These are phyloP conservation scores for Nilaparvata lugens DNA, from an alignment of 1,140 invertebrate species.

Conservation along the genomic window DNA sequence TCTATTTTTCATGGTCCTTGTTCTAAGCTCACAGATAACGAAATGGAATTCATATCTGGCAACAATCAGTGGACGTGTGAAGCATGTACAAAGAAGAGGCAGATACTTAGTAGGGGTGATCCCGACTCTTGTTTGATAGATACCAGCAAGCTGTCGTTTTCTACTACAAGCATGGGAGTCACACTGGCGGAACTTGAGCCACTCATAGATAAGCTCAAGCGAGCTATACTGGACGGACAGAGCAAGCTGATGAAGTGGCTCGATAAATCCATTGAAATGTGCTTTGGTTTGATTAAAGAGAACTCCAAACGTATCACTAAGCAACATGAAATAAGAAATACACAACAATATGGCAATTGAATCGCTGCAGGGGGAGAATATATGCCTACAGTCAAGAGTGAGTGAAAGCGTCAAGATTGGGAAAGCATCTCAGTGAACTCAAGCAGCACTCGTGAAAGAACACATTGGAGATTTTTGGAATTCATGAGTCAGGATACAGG, in stretches of 20 bases:
- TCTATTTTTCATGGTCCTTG: too few relatives aligned
- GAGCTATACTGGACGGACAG: not conserved
- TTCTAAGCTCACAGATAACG: too few relatives aligned
- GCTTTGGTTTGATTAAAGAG: not conserved
- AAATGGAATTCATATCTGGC: too few relatives aligned
- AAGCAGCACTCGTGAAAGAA: not conserved
- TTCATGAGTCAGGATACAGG: not conserved
- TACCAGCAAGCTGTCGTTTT: not conserved
- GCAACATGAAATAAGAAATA: not conserved
- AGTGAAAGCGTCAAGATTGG: too few relatives aligned
- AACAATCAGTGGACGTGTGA: too few relatives aligned
- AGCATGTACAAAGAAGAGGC: too few relatives aligned
- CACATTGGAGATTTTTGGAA: constrained; percentile 1
- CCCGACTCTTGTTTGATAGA: not conserved
- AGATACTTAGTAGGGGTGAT: not conserved
- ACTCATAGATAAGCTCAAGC: not conserved
- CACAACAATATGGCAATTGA: not conserved
- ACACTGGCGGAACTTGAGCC: not conserved
- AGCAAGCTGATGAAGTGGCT: not conserved
- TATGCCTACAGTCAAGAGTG: not conserved
- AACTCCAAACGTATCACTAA: not conserved
- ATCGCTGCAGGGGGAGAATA: not conserved
- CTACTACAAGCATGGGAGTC: not conserved
- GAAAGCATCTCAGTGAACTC: not conserved
- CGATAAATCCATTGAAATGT: not conserved